Base-by-base conservation (phyloP, 2,888 invertebrate species). In the Timandra comae region DNA sequence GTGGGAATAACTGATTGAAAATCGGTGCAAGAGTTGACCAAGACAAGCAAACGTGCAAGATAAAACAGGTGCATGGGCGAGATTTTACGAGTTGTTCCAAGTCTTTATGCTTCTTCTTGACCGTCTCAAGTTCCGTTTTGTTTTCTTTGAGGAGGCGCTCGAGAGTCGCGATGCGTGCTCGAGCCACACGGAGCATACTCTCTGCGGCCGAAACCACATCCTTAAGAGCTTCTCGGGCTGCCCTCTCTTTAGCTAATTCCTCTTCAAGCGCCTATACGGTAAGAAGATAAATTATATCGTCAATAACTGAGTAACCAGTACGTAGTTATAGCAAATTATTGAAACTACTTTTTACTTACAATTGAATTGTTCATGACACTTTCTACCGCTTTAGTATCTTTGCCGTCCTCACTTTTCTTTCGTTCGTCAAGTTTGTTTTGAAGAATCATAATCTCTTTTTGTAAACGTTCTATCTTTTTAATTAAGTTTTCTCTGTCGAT, bases 1-100 rank as follows among this genome's bases (percentile, higher is more conserved):
- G n/a, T n/a, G n/a, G n/a, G n/a, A n/a, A n/a, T n/a, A n/a, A n/a
- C n/a, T n/a, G n/a, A n/a, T n/a, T n/a, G n/a, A n/a, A n/a, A n/a
- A n/a, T n/a, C n/a, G n/a, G n/a, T n/a, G n/a, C n/a, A n/a, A n/a
- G n/a, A n/a, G n/a, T n/a, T n/a, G n/a, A n/a, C n/a, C n/a, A n/a
- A n/a, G 9, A 22, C 22, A 22, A 9, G 9, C 22, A 7, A 3
- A 22, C 22, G 7, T 22, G 8, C 22, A 22, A 22, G 3, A 7
- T 4, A 3, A 22, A 22, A 9, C 9, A 22, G 22, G 22, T 8
- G 7, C 2, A 20, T 22, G n/a, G n/a, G n/a, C n/a, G n/a, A n/a
- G n/a, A n/a, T 19, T 64, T 77, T 72, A 85, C 84, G 53, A 79
- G 68, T 63, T 74, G 75, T 53, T 84, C 82, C 46, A 78, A 63